Evolutionary conservation across 2,888 invertebrate genomes (phyloP).

Genomic region (Merodon equestris): DNA sequence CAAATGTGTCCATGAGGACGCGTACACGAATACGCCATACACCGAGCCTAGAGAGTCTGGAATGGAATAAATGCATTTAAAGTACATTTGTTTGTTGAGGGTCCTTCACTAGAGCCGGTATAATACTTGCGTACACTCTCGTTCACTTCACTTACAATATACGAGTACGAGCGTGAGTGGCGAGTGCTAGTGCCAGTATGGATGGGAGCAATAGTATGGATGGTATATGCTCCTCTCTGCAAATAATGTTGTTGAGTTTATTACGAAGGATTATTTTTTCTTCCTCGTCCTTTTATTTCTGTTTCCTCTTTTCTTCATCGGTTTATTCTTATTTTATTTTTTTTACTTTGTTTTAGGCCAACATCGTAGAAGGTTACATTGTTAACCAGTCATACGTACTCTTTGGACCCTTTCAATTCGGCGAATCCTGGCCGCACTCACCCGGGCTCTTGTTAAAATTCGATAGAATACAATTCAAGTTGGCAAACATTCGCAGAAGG

Average conservation of each 20-base stretch:
- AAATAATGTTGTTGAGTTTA: constrained; percentile 53
- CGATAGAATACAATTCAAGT: constrained; percentile 47
- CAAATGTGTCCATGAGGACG: constrained; percentile 67
- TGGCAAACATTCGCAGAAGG: constrained; percentile 59
- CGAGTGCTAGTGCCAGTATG: no score
- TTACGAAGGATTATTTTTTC: constrained; percentile 66
- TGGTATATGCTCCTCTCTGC: constrained; percentile 8
- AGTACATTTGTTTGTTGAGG: constrained; percentile 68
- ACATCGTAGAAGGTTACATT: constrained; percentile 61
- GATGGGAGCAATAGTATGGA: no score
- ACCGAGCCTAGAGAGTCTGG: constrained; percentile 52
- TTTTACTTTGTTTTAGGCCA: constrained; percentile 23
- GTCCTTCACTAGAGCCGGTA: constrained; percentile 50
- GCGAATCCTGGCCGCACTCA: constrained; percentile 18
- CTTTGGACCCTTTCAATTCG: constrained; percentile 23
- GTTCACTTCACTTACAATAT: constrained; percentile 49
- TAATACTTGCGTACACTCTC: constrained; percentile 60
- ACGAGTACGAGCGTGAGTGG: no score
- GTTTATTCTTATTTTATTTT: constrained; percentile 28
- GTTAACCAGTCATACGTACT: constrained; percentile 37
- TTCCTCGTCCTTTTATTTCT: constrained; percentile 30
- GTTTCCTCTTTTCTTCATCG: constrained; percentile 9
- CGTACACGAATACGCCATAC: constrained; percentile 28
- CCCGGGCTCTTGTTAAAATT: constrained; percentile 8
- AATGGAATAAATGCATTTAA: constrained; percentile 69